Conservation (phyloP, 2,797 vertebrate species). For the Tadarida brasiliensis region DNA sequence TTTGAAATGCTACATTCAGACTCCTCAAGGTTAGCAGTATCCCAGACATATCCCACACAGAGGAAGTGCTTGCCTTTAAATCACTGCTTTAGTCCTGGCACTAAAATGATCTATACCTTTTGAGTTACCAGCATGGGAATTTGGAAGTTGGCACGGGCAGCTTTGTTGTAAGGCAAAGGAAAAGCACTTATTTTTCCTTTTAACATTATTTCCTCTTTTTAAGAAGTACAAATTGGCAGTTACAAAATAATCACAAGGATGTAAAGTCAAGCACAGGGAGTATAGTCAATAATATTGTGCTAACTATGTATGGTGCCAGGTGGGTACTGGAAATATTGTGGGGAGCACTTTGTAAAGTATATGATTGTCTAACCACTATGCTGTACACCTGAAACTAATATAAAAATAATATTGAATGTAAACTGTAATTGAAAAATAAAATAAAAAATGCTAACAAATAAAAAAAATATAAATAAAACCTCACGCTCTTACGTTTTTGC, state of each 20-base stretch:
- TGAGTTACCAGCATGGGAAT: neutral
- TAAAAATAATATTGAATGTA: neutral
- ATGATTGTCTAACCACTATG: neutral
- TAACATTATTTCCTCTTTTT: neutral
- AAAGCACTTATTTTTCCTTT: neutral
- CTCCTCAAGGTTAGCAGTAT: neutral
- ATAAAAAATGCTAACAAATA: neutral
- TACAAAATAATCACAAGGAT: neutral
- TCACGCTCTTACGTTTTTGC: conserved; percentile 92
- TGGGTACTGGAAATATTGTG: neutral
- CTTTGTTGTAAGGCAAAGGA: conserved; percentile 21
- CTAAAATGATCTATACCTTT: neutral
- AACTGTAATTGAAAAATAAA: neutral
- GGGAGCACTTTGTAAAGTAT: neutral
- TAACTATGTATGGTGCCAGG: neutral
- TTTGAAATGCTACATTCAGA: neutral
- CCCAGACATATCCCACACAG: neutral
- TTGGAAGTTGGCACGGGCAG: neutral
- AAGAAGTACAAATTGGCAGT: neutral
- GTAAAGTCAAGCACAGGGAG: neutral
- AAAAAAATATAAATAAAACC: neutral
- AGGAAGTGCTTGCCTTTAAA: neutral
- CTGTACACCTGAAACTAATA: neutral
- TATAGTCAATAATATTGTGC: neutral
- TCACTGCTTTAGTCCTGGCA: neutral